These are phyloP conservation scores for Megalurothrips usitatus DNA, from an alignment of 2,888 invertebrate genomes.

Conservation along the genomic window DNA sequence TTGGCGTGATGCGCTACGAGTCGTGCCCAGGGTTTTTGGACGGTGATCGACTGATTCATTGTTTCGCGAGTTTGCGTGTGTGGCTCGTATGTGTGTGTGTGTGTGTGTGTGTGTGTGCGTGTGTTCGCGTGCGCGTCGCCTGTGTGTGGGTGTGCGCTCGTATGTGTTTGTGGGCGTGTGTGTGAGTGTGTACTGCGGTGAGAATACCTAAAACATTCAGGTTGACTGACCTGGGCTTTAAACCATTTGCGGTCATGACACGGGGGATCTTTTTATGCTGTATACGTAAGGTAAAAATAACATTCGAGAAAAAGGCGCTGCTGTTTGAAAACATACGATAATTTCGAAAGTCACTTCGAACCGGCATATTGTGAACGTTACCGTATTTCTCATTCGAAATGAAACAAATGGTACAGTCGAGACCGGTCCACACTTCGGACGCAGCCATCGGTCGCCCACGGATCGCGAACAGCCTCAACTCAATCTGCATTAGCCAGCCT, in stretches of 20 bases:
- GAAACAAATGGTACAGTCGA: too few species aligned
- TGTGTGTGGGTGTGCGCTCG: background rate
- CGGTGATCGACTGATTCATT: background rate
- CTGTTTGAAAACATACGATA: too few species aligned
- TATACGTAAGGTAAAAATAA: too few species aligned
- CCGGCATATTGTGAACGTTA: too few species aligned
- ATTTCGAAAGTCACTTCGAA: too few species aligned
- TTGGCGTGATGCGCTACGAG: background rate
- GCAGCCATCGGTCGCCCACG: too few species aligned
- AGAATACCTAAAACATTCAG: background rate
- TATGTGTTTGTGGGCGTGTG: background rate
- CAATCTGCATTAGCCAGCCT: background rate
- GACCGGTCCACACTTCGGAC: too few species aligned
- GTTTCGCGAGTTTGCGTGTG: background rate
- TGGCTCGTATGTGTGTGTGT: background rate
- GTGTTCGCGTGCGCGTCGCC: too few species aligned
- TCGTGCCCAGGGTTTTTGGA: constrained; percentile 5
- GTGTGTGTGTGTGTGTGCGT: background rate
- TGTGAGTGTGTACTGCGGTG: background rate
- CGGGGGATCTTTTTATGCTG: too few species aligned
- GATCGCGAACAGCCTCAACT: background rate
- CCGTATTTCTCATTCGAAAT: too few species aligned
- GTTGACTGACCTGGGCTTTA: background rate
- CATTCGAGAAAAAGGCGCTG: too few species aligned
- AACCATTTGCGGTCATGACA: too few species aligned